A percentile compares a stretch with the other conserved stretches of the same genome.
These are phyloP conservation scores for Drosophila persimilis DNA, from an alignment of 1,140 invertebrate genomes.

Conservation along the genomic window DNA sequence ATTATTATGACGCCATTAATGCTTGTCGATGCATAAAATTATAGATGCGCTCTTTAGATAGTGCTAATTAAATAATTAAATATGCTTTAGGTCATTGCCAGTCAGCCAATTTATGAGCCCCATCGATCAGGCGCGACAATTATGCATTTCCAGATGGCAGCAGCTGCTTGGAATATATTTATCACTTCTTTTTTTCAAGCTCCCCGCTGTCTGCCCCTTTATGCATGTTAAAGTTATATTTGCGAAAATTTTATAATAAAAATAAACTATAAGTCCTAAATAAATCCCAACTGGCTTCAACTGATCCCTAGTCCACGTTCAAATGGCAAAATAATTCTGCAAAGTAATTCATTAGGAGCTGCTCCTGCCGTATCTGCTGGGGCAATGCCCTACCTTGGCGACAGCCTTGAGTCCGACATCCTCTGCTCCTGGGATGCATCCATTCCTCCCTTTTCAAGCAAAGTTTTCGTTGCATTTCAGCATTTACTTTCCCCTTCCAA, in stretches of 20 bases:
- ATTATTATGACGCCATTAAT: conserved; percentile 71
- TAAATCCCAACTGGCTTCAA: conserved; percentile 1
- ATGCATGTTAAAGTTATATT: neutral
- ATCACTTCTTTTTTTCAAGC: conserved; percentile 24
- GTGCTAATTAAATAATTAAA: conserved; percentile 81
- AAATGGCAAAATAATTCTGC: conserved; percentile 48
- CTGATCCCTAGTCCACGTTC: conserved; percentile 22
- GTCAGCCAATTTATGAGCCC: conserved; percentile 62
- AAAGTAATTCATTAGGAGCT: conserved; percentile 32
- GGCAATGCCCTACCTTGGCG: conserved; percentile 51
- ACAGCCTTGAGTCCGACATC: conserved; percentile 60
- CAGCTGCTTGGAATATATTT: conserved; percentile 31
- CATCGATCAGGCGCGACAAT: conserved; percentile 70
- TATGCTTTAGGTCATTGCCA: conserved; percentile 72
- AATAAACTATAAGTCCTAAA: conserved; percentile 39
- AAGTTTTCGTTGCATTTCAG: conserved; percentile 1
- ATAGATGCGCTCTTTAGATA: conserved; percentile 77
- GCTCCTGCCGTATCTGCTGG: conserved; percentile 15
- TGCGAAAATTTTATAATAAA: conserved; percentile 13
- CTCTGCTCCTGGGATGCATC: conserved; percentile 4
- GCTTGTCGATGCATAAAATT: conserved; percentile 77
- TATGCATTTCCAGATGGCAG: conserved; percentile 46
- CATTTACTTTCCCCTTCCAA: too few species aligned
- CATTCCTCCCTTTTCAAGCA: conserved; percentile 66
- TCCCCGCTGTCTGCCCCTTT: too few species aligned